A percentile compares a stretch with the other conserved stretches of the same genome.
These are phyloP conservation scores for Chanos chanos DNA, from an alignment of 2,797 vertebrate species.

Conservation along the genomic window DNA sequence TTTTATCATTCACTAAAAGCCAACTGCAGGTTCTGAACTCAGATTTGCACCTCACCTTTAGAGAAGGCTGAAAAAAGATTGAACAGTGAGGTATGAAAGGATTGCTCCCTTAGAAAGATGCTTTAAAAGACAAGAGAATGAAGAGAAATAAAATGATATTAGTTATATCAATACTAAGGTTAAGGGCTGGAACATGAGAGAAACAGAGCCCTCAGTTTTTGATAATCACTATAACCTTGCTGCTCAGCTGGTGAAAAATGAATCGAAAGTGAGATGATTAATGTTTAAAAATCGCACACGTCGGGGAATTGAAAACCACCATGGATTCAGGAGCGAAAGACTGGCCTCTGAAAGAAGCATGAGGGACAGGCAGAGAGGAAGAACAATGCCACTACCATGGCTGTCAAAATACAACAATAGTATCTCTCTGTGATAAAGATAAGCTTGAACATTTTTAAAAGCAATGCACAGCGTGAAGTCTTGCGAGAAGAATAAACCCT, in stretches of 20 bases:
- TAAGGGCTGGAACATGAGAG: conserved; percentile 40
- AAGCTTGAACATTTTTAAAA: conserved; percentile 49
- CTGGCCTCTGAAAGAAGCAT: conserved; percentile 31
- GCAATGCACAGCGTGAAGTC: conserved; percentile 44
- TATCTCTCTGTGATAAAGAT: conserved; percentile 29
- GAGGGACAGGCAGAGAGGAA: neutral
- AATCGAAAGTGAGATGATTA: conserved; percentile 65
- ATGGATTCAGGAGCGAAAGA: neutral
- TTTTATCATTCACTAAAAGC: too few species aligned
- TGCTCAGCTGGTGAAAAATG: conserved; percentile 37
- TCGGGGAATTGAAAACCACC: conserved; percentile 39
- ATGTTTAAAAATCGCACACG: conserved; percentile 55
- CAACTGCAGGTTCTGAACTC: too few species aligned
- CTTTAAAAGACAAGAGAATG: conserved; percentile 15
- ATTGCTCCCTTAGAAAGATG: conserved; percentile 20
- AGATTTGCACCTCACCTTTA: too few species aligned
- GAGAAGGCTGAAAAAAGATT: too few species aligned
- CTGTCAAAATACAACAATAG: conserved; percentile 5
- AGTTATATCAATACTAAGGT: conserved; percentile 46
- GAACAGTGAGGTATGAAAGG: too few species aligned
- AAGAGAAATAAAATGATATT: conserved; percentile 10
- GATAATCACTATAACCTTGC: conserved; percentile 54
- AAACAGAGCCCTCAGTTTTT: conserved; percentile 34
- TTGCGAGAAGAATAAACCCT: conserved; percentile 26
- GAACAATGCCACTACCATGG: conserved; percentile 9